Base-by-base conservation (phyloP, 2,888 invertebrate genomes). In the Hartigia nigra region DNA sequence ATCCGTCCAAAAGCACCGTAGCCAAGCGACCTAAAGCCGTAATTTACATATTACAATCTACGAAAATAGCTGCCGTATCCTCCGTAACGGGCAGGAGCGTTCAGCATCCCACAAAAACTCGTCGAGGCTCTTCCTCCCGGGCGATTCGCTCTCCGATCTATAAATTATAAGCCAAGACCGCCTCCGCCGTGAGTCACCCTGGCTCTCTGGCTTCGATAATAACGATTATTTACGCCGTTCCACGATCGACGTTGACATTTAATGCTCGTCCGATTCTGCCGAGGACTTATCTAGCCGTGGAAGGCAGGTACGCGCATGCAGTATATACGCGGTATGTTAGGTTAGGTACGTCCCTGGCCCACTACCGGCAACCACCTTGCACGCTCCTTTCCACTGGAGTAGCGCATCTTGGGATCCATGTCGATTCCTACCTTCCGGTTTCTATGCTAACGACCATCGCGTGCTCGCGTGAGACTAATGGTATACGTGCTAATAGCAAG, bases 241-340 rank as follows among this genome's bases (percentile, higher is more conserved):
- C 82, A 79, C 84, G 86, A 89, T 88, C 86, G 87, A 83, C 86
- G 88, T 84, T 90, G 90, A 90, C 90, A 88, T 90, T 90, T 90
- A 90, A 86, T 84, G 88, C 86, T 81, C 82, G 80, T 75, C 80
- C 78, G 81, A 77, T 79, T 74, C 69, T 35, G 78, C 75, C 69
- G 70, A 31, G 78, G 34, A 70, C 75, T 78, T 70, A 32, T 69
- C n/a, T 76, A 34, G 72, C 14, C 36, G 74, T 74, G 69, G 69
- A 77, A 74, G 74, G 77, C 35, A 77, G 74, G 77, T 77, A 69
- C 55, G 37, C 74, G 55, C 55, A 55, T 55, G 55, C 55, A 14
- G 55, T 23, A 23, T 23, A 55, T 23, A 55, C 55, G 23, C 5
- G 9, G 55, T 55, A 55, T 23, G 55, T 55, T 55, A 55, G 55